Evolutionary conservation across 2,888 invertebrate species (phyloP).

Genomic region (Tortricodes alternella): DNA sequence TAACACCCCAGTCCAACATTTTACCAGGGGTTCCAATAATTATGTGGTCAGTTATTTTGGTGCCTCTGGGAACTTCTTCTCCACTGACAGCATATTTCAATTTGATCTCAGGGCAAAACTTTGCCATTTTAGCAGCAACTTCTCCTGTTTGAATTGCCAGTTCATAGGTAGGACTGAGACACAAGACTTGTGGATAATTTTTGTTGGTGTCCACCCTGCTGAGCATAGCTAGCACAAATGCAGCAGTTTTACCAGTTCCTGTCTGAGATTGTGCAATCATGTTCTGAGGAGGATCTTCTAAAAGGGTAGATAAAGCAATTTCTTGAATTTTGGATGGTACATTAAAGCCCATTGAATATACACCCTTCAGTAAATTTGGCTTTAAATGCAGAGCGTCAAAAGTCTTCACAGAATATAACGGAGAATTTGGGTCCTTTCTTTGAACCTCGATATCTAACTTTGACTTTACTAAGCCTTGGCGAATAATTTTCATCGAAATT

Average conservation of each 20-base stretch:
- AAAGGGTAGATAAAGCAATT: slow-evolving; percentile 95
- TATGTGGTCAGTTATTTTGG: slow-evolving; percentile 92
- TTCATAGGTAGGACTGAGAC: slow-evolving; percentile 98
- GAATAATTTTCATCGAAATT: slow-evolving; percentile 93
- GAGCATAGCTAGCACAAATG: slow-evolving; percentile 98
- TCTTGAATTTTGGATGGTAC: slow-evolving; percentile 99
- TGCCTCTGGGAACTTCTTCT: slow-evolving; percentile 90
- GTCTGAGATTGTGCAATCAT: slow-evolving; percentile 99
- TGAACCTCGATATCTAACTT: slow-evolving; percentile 95
- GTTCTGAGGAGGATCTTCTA: slow-evolving; percentile 98
- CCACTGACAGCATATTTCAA: slow-evolving; percentile 97
- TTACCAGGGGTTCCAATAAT: slow-evolving; percentile 99
- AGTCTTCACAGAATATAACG: slow-evolving; percentile 95
- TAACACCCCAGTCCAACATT: slow-evolving; percentile 95
- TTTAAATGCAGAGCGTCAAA: slow-evolving; percentile 94
- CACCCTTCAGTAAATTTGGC: slow-evolving; percentile 94
- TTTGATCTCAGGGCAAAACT: slow-evolving; percentile 94
- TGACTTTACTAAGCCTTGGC: slow-evolving; percentile 93
- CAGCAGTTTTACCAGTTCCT: slow-evolving; percentile 99
- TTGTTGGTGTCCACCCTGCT: slow-evolving; percentile 92
- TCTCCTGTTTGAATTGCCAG: slow-evolving; percentile 98
- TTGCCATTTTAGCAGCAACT: slow-evolving; percentile 98
- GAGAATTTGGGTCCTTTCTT: slow-evolving; percentile 95
- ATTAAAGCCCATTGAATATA: slow-evolving; percentile 98
- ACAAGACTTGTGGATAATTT: slow-evolving; percentile 95